These are phyloP conservation scores for Phainopepla nitens DNA, from an alignment of 2,113 vertebrate genomes.

Conservation along the genomic window DNA sequence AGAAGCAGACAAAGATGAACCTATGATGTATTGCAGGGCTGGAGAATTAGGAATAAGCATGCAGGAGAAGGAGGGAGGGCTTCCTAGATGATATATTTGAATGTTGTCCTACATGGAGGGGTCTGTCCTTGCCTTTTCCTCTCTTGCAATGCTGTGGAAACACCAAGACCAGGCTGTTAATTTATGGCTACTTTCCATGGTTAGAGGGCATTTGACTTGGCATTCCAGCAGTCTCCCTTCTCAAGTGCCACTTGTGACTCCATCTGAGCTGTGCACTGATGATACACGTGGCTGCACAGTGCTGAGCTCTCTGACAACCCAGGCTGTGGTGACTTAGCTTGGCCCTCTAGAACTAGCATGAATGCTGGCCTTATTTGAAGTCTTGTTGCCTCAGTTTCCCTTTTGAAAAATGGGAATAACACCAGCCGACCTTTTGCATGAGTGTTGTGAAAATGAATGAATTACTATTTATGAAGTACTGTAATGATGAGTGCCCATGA, in stretches of 20 bases:
- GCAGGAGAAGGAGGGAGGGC: neutral
- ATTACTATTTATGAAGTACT: constrained; percentile 61
- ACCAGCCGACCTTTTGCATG: neutral
- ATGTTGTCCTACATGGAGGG: neutral
- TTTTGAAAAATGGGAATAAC: constrained; percentile 3
- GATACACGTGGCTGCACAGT: accelerated
- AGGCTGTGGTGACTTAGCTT: neutral
- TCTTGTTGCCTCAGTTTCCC: constrained; percentile 29
- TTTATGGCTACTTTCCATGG: neutral
- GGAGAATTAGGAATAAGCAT: neutral
- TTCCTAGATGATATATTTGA: neutral
- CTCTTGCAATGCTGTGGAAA: neutral
- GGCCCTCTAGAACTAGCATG: neutral
- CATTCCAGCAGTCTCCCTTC: neutral
- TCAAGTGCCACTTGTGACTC: neutral
- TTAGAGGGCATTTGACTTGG: neutral
- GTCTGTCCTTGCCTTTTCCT: neutral
- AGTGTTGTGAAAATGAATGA: constrained; percentile 56
- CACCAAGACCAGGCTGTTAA: neutral
- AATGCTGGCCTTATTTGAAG: neutral
- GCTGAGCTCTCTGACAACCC: neutral
- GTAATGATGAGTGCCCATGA: constrained; percentile 62
- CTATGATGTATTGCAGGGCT: neutral
- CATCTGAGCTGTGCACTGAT: neutral
- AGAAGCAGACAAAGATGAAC: neutral